Conservation (phyloP, 2,888 invertebrate species). For the Brenthis ino region DNA sequence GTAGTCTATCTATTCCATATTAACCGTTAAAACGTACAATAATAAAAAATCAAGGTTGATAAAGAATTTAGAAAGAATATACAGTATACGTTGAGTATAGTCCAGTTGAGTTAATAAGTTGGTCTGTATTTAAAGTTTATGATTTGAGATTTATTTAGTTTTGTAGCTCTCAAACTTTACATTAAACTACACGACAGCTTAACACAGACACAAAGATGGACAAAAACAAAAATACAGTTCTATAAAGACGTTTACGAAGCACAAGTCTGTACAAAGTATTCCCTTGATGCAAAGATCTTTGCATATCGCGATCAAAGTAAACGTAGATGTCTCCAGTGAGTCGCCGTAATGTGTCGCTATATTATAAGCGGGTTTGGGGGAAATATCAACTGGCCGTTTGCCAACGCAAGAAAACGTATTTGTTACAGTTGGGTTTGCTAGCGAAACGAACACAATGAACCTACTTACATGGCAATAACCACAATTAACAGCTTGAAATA, state of each 20-base stretch:
- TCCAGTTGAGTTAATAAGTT: no score
- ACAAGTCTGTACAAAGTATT: conserved; percentile 30
- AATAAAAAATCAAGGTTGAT: no score
- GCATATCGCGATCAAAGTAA: conserved; percentile 41
- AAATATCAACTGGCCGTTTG: conserved; percentile 56
- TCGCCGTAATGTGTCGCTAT: conserved; percentile 45
- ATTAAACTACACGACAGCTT: neutral
- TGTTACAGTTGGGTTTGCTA: conserved; percentile 48
- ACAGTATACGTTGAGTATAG: no score
- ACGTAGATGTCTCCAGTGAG: conserved; percentile 35
- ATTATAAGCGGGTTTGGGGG: conserved; percentile 50
- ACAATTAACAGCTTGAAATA: conserved; percentile 19
- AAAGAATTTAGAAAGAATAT: no score
- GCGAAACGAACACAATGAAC: conserved; percentile 34
- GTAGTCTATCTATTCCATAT: no score
- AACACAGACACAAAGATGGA: neutral
- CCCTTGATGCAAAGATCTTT: conserved; percentile 37
- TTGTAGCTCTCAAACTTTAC: no score
- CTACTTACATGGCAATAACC: conserved; percentile 17
- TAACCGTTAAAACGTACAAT: no score
- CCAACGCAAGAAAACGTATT: conserved; percentile 57
- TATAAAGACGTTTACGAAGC: conserved; percentile 25
- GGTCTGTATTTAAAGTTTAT: no score
- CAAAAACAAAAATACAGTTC: conserved; percentile 16
- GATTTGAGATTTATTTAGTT: no score